Base-by-base conservation (phyloP, 23 tunicate genomes). In the Trididemnum clinides region DNA sequence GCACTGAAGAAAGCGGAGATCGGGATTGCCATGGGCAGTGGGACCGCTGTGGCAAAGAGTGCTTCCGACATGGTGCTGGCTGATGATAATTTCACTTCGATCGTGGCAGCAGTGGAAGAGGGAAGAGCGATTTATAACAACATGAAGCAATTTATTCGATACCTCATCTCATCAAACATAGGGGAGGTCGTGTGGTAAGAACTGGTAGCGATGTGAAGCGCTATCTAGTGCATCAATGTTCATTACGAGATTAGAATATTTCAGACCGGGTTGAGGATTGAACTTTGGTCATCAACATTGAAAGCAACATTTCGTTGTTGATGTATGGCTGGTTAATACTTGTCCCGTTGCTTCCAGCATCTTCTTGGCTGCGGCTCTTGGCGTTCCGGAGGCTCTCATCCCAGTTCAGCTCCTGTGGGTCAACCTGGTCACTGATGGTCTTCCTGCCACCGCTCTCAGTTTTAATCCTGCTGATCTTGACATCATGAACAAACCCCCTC, bases 41-140 rank as follows among this genome's bases (percentile, higher is more conserved):
- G 99, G 62, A 97, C 99, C 50, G 99, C 99, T 21, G 99, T 97
- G 0, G 99, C 99, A 15, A 97, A 97, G 79, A 85, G 95, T 62
- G 99, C 99, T n/a, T 90, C 97, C 15, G 99, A 97, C 79, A 97
- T 97, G 99, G 99, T 97, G 29, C 85, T 97, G 50, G 99, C 99
- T 73, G 99, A 97, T 35, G 99, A 97, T 72, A 97, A 97, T 87
- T 97, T 97, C 65, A 92, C 99, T 0, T 97, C 99, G 50, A 97
- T 97, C 58, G 99, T 97, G 27, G 97, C 99, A 4, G 99, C 99
- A 18, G 99, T 97, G n/a, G 99, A 97, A 71, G 99, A 97, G 82
- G 99, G 99, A 25, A 89, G 99, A 39, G 99, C 99, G 7, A 97
- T 97, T 50, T 97, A 97, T 89, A 97, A 97, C 86, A 97, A 97